Percentiles rank a stretch among this genome's conserved stretches.
Evolutionary conservation across 2,113 vertebrate species (phyloP).

Genomic region (Cromileptes altivelis): DNA sequence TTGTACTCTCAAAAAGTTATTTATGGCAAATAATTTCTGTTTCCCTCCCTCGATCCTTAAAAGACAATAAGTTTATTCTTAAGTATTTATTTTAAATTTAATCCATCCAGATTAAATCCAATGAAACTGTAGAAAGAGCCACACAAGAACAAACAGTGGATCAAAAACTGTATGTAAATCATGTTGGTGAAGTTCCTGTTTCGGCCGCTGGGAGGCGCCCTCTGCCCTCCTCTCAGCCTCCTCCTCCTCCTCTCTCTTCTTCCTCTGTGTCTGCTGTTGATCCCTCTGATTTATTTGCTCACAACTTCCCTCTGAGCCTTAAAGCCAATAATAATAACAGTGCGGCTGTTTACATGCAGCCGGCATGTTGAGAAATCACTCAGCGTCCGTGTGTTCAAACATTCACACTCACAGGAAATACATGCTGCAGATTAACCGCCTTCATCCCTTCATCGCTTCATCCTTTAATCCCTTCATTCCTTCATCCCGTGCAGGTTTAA

Average conservation of each 20-base stretch:
- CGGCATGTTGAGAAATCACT: neutral
- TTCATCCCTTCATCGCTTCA: neutral
- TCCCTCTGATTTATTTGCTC: conserved; percentile 5
- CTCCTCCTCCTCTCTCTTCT: neutral
- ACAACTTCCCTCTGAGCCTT: conserved; percentile 6
- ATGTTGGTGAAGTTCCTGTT: neutral
- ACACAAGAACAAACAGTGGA: neutral
- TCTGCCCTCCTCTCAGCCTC: neutral
- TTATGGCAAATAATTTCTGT: too few species aligned
- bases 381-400: neutral
- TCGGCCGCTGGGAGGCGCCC: conserved; percentile 23
- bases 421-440: neutral
- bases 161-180: neutral
- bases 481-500: too few species aligned
- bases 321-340: neutral
- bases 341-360: conserved; percentile 6
- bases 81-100: neutral
- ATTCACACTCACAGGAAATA: neutral
- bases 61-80: neutral
- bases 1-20: neutral
- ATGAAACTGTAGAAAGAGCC: neutral
- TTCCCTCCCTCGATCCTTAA: too few species aligned
- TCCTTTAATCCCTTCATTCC: neutral
- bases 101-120: neutral
- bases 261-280: neutral